phyloP scores from a whole-genome alignment of 2,888 invertebrate genomes.

The Dorcus parallelipipedus region DNA sequence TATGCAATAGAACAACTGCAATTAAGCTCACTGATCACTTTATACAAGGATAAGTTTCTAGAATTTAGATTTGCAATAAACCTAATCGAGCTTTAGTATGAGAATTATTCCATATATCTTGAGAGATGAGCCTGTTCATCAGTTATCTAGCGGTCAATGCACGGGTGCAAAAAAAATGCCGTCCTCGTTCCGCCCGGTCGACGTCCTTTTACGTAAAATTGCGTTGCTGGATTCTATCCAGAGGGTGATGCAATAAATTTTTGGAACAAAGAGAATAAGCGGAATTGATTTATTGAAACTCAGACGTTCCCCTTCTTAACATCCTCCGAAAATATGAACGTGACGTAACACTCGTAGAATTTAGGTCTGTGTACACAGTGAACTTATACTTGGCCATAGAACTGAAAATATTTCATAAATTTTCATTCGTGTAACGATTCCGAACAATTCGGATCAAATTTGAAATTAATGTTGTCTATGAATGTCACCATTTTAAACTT shows the following conservation, averaged over 20 bases:
- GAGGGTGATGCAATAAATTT: slow-evolving; percentile 13
- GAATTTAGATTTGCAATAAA: slow-evolving; percentile 11
- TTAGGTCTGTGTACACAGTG: no score
- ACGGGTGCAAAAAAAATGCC: background rate
- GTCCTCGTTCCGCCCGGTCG: background rate
- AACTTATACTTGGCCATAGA: no score
- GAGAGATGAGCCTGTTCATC: no score
- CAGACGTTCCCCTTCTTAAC: slow-evolving; percentile 16
- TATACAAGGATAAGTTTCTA: slow-evolving; percentile 3
- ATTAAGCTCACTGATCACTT: slow-evolving; percentile 24
- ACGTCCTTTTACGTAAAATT: slow-evolving; percentile 9
- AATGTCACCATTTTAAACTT: no score
- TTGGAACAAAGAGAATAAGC: slow-evolving; percentile 6
- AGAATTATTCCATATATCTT: no score
- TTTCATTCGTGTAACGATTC: no score
- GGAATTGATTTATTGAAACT: slow-evolving; percentile 13
- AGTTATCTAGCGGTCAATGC: no score
- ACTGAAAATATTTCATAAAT: no score
- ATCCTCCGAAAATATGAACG: slow-evolving; percentile 3
- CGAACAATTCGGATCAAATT: no score
- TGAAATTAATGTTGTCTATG: no score
- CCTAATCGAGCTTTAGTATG: background rate
- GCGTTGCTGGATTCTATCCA: slow-evolving; percentile 18
- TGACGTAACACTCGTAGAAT: no score
- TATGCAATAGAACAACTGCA: slow-evolving; percentile 21